Evolutionary conservation across 2,888 invertebrate species (phyloP).

Genomic region (Ennomos erosarius): DNA sequence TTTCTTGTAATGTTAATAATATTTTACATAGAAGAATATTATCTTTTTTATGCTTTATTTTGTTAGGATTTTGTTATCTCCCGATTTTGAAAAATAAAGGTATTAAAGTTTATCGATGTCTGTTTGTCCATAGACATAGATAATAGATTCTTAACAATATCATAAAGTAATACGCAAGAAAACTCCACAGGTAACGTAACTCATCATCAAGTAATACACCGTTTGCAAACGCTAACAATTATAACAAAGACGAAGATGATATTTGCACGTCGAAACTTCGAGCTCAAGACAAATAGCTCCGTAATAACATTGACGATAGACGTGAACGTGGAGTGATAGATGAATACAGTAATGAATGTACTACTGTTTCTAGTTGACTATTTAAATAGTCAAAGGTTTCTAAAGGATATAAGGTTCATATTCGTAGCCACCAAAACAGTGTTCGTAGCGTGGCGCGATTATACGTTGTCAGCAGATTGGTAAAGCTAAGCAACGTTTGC

Average conservation of each 20-base stretch:
- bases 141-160: too few species aligned
- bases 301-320: constrained; percentile 5
- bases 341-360: not conserved
- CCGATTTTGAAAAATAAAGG: too few species aligned
- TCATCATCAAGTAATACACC: not conserved
- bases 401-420: not conserved
- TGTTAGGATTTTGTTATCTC: too few species aligned
- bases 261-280: constrained; percentile 2
- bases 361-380: not conserved
- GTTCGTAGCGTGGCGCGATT: too few species aligned
- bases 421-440: too few species aligned
- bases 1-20: not conserved
- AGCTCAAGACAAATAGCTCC: not conserved
- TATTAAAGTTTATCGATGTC: too few species aligned
- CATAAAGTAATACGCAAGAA: not conserved
- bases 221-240: constrained; percentile 3
- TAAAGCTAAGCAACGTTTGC: too few species aligned
- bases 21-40: not conserved
- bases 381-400: too few species aligned
- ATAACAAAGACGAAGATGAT: constrained; percentile 3
- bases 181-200: not conserved
- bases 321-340: constrained; percentile 5
- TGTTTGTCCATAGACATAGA: too few species aligned
- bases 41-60: too few species aligned
- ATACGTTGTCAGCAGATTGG: too few species aligned